phyloP scores from a whole-genome alignment of 2,113 vertebrate genomes.

The Forbesichthys papilliferus region DNA sequence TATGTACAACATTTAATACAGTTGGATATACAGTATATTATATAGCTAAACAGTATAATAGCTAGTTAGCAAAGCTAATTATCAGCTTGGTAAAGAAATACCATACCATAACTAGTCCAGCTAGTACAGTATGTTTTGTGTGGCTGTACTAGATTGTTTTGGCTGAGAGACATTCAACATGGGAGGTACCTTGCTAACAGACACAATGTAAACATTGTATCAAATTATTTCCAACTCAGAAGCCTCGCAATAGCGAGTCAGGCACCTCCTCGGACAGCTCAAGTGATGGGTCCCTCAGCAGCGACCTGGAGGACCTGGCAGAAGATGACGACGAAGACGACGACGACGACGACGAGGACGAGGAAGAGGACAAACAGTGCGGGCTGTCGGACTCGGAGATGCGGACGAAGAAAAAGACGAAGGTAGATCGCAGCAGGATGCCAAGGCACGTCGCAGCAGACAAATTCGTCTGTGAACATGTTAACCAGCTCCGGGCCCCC shows the following conservation, averaged over 20 bases:
- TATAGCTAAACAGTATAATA: no score
- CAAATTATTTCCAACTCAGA: constrained; percentile 70
- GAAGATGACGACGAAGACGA: constrained; percentile 90
- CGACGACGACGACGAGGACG: constrained; percentile 81
- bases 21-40: no score
- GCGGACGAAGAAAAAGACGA: constrained; percentile 85
- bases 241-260: constrained; percentile 90
- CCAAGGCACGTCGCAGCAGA: neutral
- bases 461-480: neutral
- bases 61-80: no score
- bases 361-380: constrained; percentile 88
- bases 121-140: no score
- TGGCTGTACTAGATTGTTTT: no score
- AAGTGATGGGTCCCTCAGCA: constrained; percentile 94
- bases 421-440: constrained; percentile 71
- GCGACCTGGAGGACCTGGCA: constrained; percentile 92
- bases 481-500: constrained; percentile 5
- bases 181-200: no score
- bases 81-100: no score
- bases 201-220: neutral
- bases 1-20: no score
- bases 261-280: constrained; percentile 93
- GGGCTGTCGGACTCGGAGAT: constrained; percentile 91
- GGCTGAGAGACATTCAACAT: no score
- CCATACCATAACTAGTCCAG: no score